Evolutionary conservation across 1,140 invertebrate genomes (phyloP), one percentile per base, ranked within the genome.

Genomic region (Heliothis virescens): DNA sequence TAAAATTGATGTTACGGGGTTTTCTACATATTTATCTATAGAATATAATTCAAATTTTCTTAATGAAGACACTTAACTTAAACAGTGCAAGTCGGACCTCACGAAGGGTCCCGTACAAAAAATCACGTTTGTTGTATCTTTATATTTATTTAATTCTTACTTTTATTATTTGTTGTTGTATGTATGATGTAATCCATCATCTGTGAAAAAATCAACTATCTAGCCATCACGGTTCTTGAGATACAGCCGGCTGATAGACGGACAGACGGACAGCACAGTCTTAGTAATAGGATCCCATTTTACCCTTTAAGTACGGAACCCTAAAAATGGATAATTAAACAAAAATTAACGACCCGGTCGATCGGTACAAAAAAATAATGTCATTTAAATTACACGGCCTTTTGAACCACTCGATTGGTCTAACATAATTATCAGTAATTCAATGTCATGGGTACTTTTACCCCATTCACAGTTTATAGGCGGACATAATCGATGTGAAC

Each of bases 391-490:
- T 65, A 47, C 47, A 76, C 48, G 74, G 60, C 50, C 21, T 76
- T 65, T 76, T 52, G 7, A 63, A 50, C 74, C n/a, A 26, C 41
- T 34, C 48, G 48, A 53, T 76, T 76, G 29, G 21, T 18, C 12
- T 65, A 76, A 76, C n/a, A 76, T 76, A 63, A 76, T 76, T 62
- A 76, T 76, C 18, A 15, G 60, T 76, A 48, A 65, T 63, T 65
- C 48, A 63, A 76, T 76, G 47, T 65, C 26, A 65, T 15, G 74
- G 60, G 26, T 74, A 53, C n/a, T 63, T 52, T 76, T 18, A 7
- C 60, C 11, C 48, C 10, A 76, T 76, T 76, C 48, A 65, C 29
- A 16, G 34, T 76, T 76, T 76, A 76, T 65, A 26, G 48, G 59
- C 74, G 60, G 65, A 29, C 15, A 34, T 13, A 76, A 76, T 76